Evolutionary conservation across 2,888 invertebrate species (phyloP), one percentile per base, ranked within the genome.

Genomic region (Idaea dimidiata): DNA sequence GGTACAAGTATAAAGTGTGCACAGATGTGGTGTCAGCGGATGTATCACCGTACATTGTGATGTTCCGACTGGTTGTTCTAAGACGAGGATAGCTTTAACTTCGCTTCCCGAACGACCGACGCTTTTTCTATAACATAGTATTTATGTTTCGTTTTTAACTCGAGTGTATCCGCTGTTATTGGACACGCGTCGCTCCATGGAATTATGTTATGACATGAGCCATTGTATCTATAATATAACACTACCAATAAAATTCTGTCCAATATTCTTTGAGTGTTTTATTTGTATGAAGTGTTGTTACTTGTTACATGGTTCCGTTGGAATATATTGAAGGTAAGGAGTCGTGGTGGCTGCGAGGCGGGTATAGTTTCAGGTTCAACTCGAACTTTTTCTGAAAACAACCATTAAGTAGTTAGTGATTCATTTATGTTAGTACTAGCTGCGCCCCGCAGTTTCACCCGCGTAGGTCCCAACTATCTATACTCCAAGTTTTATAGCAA

Each of bases 111-210:
- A 75, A 72, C 70, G 62, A 56, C 16, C 76, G 85, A 80, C 79
- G 88, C 87, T 87, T 88, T 86, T 82, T 72, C 76, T 77, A 85
- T 90, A 91, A 91, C 90, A 90, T 91, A 90, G 88, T 90, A 86
- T 89, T 90, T 91, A 91, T 89, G 91, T 90, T 91, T 89, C 83
- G 76, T 82, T 84, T 87, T 86, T 85, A 87, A 88, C 84, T 83
- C 79, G 65, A 67, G 67, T 68, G 68, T 62, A 73, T 78, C 69
- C 67, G 69, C 63, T 62, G 66, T 72, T 70, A 68, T 64, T 63
- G 72, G 73, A 74, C 71, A 71, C 69, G 73, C 65, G 72, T 72
- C 71, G 65, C 62, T 78, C 72, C 67, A 80, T 78, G 75, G 75
- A 80, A 81, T 82, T 83, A 79, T 82, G 82, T 86, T 79, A 72